Percentiles rank a stretch among this genome's conserved stretches.
Evolutionary conservation across 2,888 invertebrate species (phyloP).

Genomic region (Nasonia oneida): DNA sequence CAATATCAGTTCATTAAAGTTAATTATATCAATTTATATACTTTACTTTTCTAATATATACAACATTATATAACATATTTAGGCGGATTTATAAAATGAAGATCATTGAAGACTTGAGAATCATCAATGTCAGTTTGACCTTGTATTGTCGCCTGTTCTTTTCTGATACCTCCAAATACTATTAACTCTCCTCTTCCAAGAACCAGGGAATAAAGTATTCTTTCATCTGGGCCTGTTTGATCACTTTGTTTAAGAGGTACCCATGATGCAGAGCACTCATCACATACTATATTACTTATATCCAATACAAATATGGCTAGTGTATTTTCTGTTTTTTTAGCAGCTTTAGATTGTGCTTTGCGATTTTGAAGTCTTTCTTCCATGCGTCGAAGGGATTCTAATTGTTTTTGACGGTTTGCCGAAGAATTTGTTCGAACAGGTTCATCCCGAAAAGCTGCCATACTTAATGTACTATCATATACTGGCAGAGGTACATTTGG

Average conservation of each 20-base stretch:
- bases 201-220: slow-evolving; percentile 93
- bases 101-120: slow-evolving; percentile 77
- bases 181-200: slow-evolving; percentile 95
- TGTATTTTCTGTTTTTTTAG: slow-evolving; percentile 84
- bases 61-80: slow-evolving; percentile 73
- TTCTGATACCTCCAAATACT: slow-evolving; percentile 97
- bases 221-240: slow-evolving; percentile 89
- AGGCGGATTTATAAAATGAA: slow-evolving; percentile 77
- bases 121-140: slow-evolving; percentile 73
- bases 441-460: slow-evolving; percentile 82
- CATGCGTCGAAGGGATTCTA: slow-evolving; percentile 84
- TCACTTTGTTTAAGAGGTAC: slow-evolving; percentile 85
- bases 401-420: slow-evolving; percentile 82
- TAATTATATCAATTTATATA: slow-evolving; percentile 8
- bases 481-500: slow-evolving; percentile 64
- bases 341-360: slow-evolving; percentile 77
- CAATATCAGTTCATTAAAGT: background rate
- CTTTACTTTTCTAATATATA: slow-evolving; percentile 45
- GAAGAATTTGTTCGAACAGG: slow-evolving; percentile 68
- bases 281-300: slow-evolving; percentile 86
- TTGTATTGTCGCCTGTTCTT: slow-evolving; percentile 84
- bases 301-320: slow-evolving; percentile 93
- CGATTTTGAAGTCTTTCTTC: slow-evolving; percentile 82
- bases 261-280: slow-evolving; percentile 85
- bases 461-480: slow-evolving; percentile 80